phyloP scores from a whole-genome alignment of 2,113 vertebrate species.

The Gadus chalcogrammus region DNA sequence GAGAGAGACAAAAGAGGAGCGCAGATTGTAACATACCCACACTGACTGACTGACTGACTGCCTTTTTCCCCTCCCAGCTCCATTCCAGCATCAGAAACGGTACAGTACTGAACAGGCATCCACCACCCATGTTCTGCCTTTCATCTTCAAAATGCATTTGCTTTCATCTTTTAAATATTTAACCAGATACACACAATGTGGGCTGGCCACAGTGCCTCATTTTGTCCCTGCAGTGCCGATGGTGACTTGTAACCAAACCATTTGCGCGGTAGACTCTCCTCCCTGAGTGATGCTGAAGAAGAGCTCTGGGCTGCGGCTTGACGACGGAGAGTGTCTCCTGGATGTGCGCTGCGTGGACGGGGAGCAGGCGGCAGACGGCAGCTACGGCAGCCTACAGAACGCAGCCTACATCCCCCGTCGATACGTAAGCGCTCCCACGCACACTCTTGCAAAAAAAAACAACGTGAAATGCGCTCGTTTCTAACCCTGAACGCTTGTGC shows the following conservation, averaged over 20 bases:
- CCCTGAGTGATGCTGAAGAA: slow-evolving; percentile 67
- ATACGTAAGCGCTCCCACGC: slow-evolving; percentile 65
- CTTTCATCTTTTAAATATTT: too few relatives aligned
- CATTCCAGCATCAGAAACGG: slow-evolving; percentile 31
- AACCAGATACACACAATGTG: too few relatives aligned
- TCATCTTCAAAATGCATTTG: not conserved
- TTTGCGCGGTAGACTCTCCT: not conserved
- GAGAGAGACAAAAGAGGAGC: not conserved
- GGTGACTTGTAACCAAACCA: not conserved
- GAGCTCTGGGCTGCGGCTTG: slow-evolving; percentile 47
- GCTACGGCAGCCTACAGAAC: slow-evolving; percentile 66
- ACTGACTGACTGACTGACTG: slow-evolving; percentile 4
- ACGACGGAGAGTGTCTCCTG: slow-evolving; percentile 68
- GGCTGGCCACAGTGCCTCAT: not conserved
- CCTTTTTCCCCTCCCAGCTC: slow-evolving; percentile 8
- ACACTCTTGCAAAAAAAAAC: too few relatives aligned
- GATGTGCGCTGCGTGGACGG: slow-evolving; percentile 57
- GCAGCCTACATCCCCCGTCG: slow-evolving; percentile 61
- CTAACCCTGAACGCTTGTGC: too few relatives aligned
- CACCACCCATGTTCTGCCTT: not conserved
- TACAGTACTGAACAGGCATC: not conserved
- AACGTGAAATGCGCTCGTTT: too few relatives aligned
- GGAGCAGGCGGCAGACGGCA: slow-evolving; percentile 45
- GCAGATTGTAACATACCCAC: slow-evolving; percentile 27
- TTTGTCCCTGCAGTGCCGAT: not conserved